phyloP scores from a whole-genome alignment of 2,113 vertebrate species.

The Phrynosoma platyrhinos region DNA sequence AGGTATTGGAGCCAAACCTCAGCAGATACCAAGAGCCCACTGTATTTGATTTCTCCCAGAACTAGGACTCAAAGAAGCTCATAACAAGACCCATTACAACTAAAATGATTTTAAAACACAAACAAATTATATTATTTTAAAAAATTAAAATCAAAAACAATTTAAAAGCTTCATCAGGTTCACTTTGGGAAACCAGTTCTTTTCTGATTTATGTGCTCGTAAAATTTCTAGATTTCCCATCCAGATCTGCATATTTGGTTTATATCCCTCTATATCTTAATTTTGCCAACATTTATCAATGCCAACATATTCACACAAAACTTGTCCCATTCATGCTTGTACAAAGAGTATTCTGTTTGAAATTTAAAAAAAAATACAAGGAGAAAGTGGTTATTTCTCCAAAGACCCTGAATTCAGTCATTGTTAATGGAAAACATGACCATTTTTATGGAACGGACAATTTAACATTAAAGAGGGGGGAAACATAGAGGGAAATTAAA shows the following conservation, averaged over 20 bases:
- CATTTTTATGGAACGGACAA: neutral
- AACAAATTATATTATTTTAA: neutral
- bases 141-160: neutral
- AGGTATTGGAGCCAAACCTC: too few relatives aligned
- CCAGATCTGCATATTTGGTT: neutral
- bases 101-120: too few relatives aligned
- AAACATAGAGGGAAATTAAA: neutral
- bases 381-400: slow-evolving; percentile 14
- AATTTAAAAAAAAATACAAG: neutral
- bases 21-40: too few relatives aligned
- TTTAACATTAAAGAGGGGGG: neutral
- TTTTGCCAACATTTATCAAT: neutral
- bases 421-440: slow-evolving; percentile 18
- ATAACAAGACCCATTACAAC: too few relatives aligned
- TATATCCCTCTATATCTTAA: neutral
- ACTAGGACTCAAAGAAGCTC: too few relatives aligned
- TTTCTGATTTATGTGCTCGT: neutral
- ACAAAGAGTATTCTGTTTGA: neutral
- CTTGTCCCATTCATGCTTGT: accelerated
- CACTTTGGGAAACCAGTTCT: neutral
- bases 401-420: slow-evolving; percentile 30
- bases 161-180: neutral
- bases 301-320: neutral
- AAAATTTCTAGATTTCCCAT: neutral
- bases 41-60: too few relatives aligned